Evolutionary conservation across 2,797 vertebrate genomes (phyloP).

Genomic region (Tolypeutes matacus): DNA sequence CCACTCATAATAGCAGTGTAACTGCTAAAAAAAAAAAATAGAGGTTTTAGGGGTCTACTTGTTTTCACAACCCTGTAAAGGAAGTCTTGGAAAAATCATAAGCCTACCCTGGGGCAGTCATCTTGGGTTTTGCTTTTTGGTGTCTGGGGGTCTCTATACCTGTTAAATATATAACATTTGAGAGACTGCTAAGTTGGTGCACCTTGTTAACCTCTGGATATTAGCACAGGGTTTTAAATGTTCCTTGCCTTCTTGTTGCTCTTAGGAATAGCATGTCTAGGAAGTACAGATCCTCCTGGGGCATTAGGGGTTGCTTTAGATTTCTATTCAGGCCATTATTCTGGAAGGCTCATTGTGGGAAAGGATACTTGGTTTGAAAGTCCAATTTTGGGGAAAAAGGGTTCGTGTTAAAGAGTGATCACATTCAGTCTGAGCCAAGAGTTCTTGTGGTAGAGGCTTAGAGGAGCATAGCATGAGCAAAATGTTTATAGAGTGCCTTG

Average conservation of each 20-base stretch:
- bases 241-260: neutral
- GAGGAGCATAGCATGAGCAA: neutral
- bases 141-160: neutral
- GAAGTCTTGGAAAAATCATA: neutral
- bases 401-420: neutral
- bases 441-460: neutral
- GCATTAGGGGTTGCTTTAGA: neutral
- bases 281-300: neutral
- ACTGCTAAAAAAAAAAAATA: neutral
- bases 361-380: neutral
- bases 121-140: conserved; percentile 33
- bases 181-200: neutral
- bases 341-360: neutral
- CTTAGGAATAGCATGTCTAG: neutral
- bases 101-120: neutral
- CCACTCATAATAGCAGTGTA: neutral
- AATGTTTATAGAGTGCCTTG: neutral
- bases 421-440: neutral
- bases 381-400: neutral
- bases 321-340: neutral
- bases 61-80: neutral
- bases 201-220: neutral
- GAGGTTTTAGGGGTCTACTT: neutral
- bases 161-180: neutral
- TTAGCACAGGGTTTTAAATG: neutral